Percentiles rank a stretch among this genome's conserved stretches.
These are phyloP conservation scores for Flabesymbios commensalis DNA, from an alignment of 2,888 invertebrate genomes.

Conservation along the genomic window DNA sequence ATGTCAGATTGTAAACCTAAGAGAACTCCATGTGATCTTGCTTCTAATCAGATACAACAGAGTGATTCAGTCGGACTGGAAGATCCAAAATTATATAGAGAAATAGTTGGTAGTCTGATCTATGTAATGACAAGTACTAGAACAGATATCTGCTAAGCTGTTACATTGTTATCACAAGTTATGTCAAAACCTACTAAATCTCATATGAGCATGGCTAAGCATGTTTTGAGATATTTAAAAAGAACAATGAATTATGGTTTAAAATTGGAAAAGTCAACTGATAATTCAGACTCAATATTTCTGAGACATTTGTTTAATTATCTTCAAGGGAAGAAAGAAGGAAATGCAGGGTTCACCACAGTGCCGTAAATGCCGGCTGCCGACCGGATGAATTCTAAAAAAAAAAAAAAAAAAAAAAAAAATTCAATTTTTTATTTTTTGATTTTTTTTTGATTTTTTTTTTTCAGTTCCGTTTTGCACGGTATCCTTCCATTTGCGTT, in stretches of 20 bases:
- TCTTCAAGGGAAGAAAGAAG: no score
- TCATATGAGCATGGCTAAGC: neutral
- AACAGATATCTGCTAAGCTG: neutral
- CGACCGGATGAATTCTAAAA: no score
- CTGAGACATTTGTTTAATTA: no score
- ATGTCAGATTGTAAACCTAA: slow-evolving; percentile 1
- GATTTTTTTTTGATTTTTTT: no score
- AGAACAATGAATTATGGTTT: slow-evolving; percentile 2
- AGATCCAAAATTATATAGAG: neutral
- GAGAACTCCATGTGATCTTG: neutral
- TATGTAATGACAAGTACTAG: slow-evolving; percentile 5
- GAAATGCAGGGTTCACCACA: no score
- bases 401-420: no score
- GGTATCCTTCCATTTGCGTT: no score
- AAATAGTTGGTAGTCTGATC: slow-evolving; percentile 5
- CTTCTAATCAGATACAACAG: neutral
- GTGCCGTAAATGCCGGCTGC: no score
- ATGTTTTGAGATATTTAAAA: neutral
- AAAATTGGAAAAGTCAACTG: neutral
- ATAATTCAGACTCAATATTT: neutral
- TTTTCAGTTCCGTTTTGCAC: no score
- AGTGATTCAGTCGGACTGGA: neutral
- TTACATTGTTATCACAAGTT: neutral
- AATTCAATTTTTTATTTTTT: no score
- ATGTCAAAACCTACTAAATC: neutral